Conservation (phyloP, 2,113 vertebrate species). For the Antigone vipio region DNA sequence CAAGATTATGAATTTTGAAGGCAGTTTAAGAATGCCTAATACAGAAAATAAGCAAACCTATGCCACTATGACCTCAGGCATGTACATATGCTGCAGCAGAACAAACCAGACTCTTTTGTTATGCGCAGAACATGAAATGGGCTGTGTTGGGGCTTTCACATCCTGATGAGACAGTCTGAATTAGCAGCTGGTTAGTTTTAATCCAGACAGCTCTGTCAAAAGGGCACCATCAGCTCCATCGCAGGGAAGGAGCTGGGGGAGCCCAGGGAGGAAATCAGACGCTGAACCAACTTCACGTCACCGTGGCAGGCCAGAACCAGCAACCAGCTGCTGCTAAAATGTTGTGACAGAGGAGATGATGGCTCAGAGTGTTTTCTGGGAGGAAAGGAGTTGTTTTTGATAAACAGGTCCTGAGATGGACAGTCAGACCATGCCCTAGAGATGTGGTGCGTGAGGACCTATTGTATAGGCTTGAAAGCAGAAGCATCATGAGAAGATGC, state of each 20-base stretch:
- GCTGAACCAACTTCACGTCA: background rate
- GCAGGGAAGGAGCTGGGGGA: background rate
- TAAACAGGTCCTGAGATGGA: background rate
- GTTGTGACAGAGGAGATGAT: background rate
- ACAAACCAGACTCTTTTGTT: background rate
- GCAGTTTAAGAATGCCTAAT: background rate
- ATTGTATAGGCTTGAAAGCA: background rate
- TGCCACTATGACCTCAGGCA: background rate
- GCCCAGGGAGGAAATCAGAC: background rate
- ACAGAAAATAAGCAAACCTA: background rate
- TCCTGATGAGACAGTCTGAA: background rate
- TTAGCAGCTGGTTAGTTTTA: background rate
- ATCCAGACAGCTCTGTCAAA: background rate
- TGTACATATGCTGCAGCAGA: background rate
- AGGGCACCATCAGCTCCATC: background rate
- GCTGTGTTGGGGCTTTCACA: background rate
- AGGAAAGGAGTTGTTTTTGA: background rate
- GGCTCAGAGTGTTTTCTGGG: background rate
- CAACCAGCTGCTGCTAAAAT: background rate
- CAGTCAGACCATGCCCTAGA: background rate
- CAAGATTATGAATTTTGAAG: background rate
- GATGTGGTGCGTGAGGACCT: accelerated
- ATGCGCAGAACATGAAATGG: background rate
- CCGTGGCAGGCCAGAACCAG: background rate
- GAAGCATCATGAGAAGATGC: background rate